phyloP scores from a whole-genome alignment of 1,140 invertebrate genomes.

The Mactra quadrangularis region DNA sequence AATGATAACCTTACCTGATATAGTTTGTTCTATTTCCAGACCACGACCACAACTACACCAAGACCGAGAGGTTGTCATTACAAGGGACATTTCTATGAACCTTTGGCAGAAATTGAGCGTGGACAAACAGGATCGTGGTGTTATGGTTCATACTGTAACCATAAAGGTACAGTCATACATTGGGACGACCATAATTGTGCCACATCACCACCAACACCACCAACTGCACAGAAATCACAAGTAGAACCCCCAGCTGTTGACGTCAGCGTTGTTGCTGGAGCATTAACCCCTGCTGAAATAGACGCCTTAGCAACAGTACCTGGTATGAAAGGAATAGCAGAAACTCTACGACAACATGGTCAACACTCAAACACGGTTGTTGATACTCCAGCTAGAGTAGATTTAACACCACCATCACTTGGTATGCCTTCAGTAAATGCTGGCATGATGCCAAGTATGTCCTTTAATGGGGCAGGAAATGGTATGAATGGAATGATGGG shows the following conservation, averaged over 20 bases:
- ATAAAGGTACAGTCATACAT: slow-evolving; percentile 39
- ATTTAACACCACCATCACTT: neutral
- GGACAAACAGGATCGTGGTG: slow-evolving; percentile 55
- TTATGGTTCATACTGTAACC: slow-evolving; percentile 55
- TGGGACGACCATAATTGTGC: slow-evolving; percentile 57
- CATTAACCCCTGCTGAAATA: neutral
- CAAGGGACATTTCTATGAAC: slow-evolving; percentile 26
- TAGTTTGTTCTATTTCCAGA: too few species aligned
- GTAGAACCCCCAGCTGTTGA: neutral
- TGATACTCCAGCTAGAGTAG: neutral
- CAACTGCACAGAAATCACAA: neutral
- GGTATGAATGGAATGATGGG: neutral
- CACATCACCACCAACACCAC: neutral
- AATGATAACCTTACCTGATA: too few species aligned
- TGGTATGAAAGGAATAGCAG: neutral
- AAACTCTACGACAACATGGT: neutral
- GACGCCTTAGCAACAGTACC: neutral
- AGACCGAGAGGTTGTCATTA: slow-evolving; percentile 30
- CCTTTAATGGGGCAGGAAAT: neutral
- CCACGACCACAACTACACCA: neutral
- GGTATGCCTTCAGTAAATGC: neutral
- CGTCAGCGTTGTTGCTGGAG: neutral
- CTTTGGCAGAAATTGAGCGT: slow-evolving; percentile 36
- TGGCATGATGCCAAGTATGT: neutral
- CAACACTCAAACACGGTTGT: neutral